These are phyloP conservation scores for Enteromius afrohamiltoni DNA, from an alignment of 2,797 vertebrate genomes.

Conservation along the genomic window DNA sequence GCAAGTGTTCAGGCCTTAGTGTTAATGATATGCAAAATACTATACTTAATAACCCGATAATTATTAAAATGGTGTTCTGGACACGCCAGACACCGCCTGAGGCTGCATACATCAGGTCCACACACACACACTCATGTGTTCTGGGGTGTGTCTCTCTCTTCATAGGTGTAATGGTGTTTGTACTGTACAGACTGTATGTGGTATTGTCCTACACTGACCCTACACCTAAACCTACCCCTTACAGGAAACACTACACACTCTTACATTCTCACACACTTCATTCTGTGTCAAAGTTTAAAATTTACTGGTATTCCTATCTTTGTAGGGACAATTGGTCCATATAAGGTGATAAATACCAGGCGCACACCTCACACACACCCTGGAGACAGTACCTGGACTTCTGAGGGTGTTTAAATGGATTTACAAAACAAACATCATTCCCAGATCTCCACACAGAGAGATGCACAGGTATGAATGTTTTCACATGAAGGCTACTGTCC, in stretches of 20 bases:
- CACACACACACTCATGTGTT: neutral
- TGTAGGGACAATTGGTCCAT: too few species aligned
- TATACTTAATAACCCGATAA: neutral
- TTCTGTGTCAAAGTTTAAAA: too few species aligned
- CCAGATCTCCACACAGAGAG: constrained; percentile 1
- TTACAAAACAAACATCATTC: neutral
- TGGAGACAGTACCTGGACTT: neutral
- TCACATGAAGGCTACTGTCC: neutral
- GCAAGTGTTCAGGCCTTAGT: neutral
- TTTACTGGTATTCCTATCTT: too few species aligned
- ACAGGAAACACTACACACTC: too few species aligned
- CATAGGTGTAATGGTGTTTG: too few species aligned
- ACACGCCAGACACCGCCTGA: neutral
- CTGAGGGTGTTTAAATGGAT: neutral
- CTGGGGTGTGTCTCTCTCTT: too few species aligned
- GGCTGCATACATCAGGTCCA: neutral
- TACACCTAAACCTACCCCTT: too few species aligned
- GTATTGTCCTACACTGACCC: too few species aligned
- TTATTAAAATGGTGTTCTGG: neutral
- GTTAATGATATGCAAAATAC: constrained; percentile 24
- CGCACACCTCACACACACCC: neutral
- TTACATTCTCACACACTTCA: too few species aligned
- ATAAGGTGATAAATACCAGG: too few species aligned
- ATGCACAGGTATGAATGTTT: neutral
- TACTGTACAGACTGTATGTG: too few species aligned